phyloP scores from a whole-genome alignment of 37 sponge, comb jelly and placozoan species.

The Corticium candelabrum region DNA sequence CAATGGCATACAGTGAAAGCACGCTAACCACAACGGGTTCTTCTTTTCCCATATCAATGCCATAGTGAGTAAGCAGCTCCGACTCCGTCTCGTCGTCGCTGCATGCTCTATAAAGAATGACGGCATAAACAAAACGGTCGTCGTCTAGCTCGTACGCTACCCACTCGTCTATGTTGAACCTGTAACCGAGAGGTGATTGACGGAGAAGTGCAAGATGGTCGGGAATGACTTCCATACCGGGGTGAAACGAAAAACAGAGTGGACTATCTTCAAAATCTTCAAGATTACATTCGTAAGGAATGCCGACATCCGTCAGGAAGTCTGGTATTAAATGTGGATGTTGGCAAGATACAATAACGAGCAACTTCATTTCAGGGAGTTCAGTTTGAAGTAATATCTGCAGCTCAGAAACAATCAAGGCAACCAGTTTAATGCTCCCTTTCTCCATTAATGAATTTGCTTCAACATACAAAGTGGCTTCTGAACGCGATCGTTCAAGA shows the following conservation, averaged over 20 bases:
- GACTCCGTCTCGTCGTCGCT: background rate
- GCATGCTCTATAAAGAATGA: background rate
- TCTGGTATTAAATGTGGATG: background rate
- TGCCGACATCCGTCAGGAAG: too few species aligned
- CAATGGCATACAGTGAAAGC: background rate
- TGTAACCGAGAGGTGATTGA: conserved; percentile 16
- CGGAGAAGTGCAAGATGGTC: background rate
- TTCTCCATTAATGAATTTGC: background rate
- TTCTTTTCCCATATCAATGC: conserved; percentile 8
- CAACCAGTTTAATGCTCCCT: background rate
- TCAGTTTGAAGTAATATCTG: background rate
- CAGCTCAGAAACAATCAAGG: background rate
- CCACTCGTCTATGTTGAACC: conserved; percentile 17
- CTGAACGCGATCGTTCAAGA: too few species aligned
- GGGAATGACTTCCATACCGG: background rate
- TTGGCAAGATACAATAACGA: background rate
- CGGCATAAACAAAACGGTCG: background rate
- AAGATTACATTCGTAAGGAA: too few species aligned
- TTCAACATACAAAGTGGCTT: background rate
- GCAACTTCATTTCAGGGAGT: background rate
- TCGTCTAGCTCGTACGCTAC: background rate
- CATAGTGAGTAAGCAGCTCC: background rate
- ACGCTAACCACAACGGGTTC: background rate
- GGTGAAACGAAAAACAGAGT: background rate
- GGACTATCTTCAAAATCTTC: background rate